Base-by-base conservation (phyloP, 2,797 vertebrate genomes). In the Gymnocypris eckloni region DNA sequence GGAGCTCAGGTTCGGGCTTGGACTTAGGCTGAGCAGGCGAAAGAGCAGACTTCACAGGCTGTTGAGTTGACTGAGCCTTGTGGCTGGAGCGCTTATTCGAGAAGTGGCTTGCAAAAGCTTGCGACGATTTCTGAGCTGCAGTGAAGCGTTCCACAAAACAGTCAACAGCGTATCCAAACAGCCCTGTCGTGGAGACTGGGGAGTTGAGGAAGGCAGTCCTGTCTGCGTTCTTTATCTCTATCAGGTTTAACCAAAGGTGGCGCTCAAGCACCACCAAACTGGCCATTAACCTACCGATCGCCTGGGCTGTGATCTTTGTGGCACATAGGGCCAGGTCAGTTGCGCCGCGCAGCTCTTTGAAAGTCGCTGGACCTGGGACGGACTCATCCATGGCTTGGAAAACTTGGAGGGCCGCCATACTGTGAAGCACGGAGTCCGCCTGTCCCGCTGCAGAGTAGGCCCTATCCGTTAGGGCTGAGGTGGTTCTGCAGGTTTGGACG, bases 181-280 rank as follows among this genome's bases (percentile, higher is more conserved):
- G n/a, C n/a, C 59, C 11, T 1, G n/a, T 25, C 11, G 4, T 5
- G n/a, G 59, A 61, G n/a, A 61, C 5, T 28, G 59, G 4, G n/a
- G n/a, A 61, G n/a, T 61, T 4, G n/a, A 25, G n/a, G 59, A 61
- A 61, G 59, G 59, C 59, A 61, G 59, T 61, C n/a, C 59, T 61
- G 11, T 61, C 59, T 25, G 59, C 2, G 0, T 25, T 25, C 59
- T 61, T 61, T 11, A 61, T 61, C 59, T 25, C 59, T 5, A n/a
- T 61, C n/a, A 61, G 59, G n/a, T 61, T 61, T 61, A 61, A 61
- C n/a, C n/a, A 61, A n/a, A 61, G 59, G n/a, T 61, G n/a, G n/a
- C 11, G 0, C n/a, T 61, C 4, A 25, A 61, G 22, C 10, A 61
- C n/a, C 59, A 61, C n/a, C 59, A 13, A 61, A 13, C 59, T 28